Percentiles rank a stretch among this genome's conserved stretches.
Evolutionary conservation across 2,113 vertebrate genomes (phyloP).

Genomic region (Equus quagga): DNA sequence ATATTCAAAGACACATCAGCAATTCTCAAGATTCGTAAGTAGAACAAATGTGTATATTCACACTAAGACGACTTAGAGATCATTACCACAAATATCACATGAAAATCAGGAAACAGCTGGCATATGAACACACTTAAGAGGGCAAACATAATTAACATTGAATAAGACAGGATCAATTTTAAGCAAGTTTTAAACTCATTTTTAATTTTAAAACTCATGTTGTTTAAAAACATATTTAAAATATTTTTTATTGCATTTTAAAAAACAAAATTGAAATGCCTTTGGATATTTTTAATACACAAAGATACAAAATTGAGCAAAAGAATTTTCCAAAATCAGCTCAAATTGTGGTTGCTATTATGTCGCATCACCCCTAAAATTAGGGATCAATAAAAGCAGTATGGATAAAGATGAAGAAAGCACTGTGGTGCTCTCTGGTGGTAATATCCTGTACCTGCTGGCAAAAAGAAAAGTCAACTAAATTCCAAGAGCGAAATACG

Average conservation of each 20-base stretch:
- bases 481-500: neutral
- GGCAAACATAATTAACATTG: neutral
- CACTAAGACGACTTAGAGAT: neutral
- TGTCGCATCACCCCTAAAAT: neutral
- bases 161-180: neutral
- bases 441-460: neutral
- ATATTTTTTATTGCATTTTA: neutral
- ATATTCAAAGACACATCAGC: neutral
- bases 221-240: neutral
- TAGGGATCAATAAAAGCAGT: neutral
- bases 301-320: neutral
- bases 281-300: neutral
- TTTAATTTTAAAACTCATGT: neutral
- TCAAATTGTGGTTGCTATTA: neutral
- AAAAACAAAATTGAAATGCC: neutral
- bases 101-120: neutral
- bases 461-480: neutral
- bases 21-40: neutral
- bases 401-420: neutral
- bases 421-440: slow-evolving; percentile 81
- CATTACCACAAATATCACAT: neutral
- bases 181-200: neutral
- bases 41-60: neutral
- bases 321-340: neutral
- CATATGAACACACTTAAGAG: neutral